Conservation (phyloP, 2,113 vertebrate species). For the Chrysemys picta region DNA sequence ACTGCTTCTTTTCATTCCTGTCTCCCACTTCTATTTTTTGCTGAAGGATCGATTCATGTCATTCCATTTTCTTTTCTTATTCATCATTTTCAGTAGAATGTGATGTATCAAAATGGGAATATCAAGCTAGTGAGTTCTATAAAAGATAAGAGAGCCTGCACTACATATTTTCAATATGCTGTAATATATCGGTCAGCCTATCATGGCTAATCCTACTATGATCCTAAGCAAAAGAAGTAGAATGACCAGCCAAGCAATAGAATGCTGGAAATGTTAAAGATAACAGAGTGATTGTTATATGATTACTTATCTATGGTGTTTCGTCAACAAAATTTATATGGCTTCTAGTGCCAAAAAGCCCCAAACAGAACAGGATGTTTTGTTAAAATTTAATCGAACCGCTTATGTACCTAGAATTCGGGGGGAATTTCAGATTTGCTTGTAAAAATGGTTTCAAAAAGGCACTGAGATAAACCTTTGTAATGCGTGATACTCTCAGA, state of each 20-base stretch:
- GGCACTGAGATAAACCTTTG: fast-evolving
- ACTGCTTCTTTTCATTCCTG: background rate
- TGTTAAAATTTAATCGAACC: background rate
- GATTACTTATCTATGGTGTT: background rate
- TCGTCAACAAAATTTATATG: fast-evolving
- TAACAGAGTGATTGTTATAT: background rate
- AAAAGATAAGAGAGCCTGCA: background rate
- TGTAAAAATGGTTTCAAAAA: background rate
- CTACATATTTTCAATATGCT: background rate
- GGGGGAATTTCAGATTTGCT: background rate
- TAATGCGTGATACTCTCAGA: background rate
- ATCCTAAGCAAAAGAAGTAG: background rate
- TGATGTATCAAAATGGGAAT: background rate
- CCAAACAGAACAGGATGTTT: fast-evolving
- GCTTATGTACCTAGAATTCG: background rate
- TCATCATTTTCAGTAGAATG: background rate
- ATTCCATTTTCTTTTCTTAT: background rate
- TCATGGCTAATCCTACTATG: background rate
- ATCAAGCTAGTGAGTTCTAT: background rate
- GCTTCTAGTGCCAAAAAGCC: background rate
- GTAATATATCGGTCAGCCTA: background rate
- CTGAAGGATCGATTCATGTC: background rate
- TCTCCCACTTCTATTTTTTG: background rate
- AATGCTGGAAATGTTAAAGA: background rate
- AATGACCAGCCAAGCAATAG: background rate